Conservation (phyloP, 2,113 vertebrate species). For the Proteles cristata region DNA sequence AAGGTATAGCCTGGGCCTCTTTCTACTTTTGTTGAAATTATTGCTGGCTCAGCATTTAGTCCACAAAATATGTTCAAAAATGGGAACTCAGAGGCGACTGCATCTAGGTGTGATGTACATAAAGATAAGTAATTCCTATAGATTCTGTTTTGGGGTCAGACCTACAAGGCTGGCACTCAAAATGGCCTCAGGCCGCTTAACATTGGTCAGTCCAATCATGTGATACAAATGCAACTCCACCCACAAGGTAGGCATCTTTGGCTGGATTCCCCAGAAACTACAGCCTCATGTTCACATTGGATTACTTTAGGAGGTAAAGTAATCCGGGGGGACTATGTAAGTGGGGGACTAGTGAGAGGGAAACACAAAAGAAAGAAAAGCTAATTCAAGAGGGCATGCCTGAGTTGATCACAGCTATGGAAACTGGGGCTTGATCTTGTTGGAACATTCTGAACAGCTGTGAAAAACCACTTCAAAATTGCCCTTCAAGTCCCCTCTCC, state of each 20-base stretch:
- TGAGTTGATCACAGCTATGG: background rate
- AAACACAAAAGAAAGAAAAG: background rate
- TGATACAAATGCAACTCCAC: background rate
- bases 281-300: background rate
- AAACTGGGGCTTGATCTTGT: background rate
- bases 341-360: background rate
- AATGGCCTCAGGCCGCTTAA: background rate
- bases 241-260: background rate
- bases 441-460: background rate
- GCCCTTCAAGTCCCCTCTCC: background rate
- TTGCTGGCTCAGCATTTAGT: background rate
- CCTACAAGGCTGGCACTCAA: background rate
- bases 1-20: background rate
- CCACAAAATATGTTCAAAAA: background rate
- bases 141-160: background rate
- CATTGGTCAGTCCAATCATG: background rate
- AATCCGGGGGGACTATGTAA: background rate
- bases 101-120: background rate
- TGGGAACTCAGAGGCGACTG: background rate
- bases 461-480: background rate
- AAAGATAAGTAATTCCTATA: background rate
- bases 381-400: background rate
- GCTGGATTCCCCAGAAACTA: background rate
- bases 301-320: background rate
- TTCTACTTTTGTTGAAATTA: background rate